A percentile compares a stretch with the other conserved stretches of the same genome.
These are phyloP conservation scores for Sebastes kiyomatsui DNA, from an alignment of 2,797 vertebrate species.

Conservation along the genomic window DNA sequence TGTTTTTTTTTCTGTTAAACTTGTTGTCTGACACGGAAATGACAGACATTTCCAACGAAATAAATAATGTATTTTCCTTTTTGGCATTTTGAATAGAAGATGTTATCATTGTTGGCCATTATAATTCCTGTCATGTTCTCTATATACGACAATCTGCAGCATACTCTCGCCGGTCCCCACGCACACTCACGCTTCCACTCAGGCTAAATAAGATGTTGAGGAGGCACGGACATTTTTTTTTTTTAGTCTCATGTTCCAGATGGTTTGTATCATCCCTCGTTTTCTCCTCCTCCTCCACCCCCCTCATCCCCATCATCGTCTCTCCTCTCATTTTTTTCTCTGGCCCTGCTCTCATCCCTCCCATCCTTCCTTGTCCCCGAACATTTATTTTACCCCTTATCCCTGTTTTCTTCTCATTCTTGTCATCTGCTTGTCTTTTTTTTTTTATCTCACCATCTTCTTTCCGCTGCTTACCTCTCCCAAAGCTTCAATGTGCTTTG, in stretches of 20 bases:
- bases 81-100: slow-evolving; percentile 32
- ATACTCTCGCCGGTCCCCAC: not conserved
- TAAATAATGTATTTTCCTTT: not conserved
- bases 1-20: not conserved
- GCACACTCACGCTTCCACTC: not conserved
- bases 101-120: slow-evolving; percentile 19
- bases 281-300: slow-evolving; percentile 14
- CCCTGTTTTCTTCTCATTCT: slow-evolving; percentile 13
- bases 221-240: slow-evolving; percentile 26
- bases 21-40: not conserved
- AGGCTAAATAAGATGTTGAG: slow-evolving; percentile 53
- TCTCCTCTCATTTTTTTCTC: slow-evolving; percentile 2
- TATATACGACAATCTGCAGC: slow-evolving; percentile 28
- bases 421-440: slow-evolving; percentile 39
- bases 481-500: slow-evolving; percentile 16
- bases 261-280: slow-evolving; percentile 52
- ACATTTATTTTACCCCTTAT: slow-evolving; percentile 18
- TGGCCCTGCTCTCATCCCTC: not conserved
- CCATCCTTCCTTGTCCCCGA: not conserved
- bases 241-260: slow-evolving; percentile 51
- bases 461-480: not conserved
- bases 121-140: slow-evolving; percentile 19
- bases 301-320: slow-evolving; percentile 13
- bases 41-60: not conserved
- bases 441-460: slow-evolving; percentile 26